Conservation (phyloP, 1,140 invertebrate species). For the Elymnias hypermnestra region DNA sequence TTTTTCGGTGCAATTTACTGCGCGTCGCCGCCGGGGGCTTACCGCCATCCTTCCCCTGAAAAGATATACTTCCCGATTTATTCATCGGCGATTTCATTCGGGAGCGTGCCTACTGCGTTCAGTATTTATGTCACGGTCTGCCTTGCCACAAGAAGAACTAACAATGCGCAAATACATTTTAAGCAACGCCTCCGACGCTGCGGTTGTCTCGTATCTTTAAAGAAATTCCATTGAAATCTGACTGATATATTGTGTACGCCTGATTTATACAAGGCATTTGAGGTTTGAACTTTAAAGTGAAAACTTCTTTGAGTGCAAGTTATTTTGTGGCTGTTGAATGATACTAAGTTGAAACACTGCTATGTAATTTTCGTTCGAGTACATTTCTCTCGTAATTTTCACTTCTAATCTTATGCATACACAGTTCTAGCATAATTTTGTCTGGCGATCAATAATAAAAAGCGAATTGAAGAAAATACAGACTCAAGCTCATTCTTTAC, state of each 20-base stretch:
- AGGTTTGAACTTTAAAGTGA: too few relatives aligned
- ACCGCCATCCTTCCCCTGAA: conserved; percentile 41
- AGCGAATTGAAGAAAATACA: too few relatives aligned
- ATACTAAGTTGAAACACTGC: too few relatives aligned
- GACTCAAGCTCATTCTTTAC: too few relatives aligned
- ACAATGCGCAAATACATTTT: conserved; percentile 65
- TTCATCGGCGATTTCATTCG: conserved; percentile 57
- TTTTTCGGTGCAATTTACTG: conserved; percentile 65
- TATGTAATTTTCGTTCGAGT: too few relatives aligned
- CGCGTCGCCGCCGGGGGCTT: conserved; percentile 47
- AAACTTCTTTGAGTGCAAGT: background rate
- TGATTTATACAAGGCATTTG: conserved; percentile 18
- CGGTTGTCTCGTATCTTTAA: conserved; percentile 47
- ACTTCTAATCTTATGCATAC: too few relatives aligned
- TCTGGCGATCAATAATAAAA: too few relatives aligned
- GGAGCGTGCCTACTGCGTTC: conserved; percentile 53
- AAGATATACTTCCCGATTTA: conserved; percentile 62
- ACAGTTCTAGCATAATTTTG: too few relatives aligned
- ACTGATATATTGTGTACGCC: conserved; percentile 29
- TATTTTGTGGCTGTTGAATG: too few relatives aligned
- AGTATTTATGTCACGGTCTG: conserved; percentile 60
- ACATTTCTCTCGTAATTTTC: too few relatives aligned
- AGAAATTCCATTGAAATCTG: conserved; percentile 56
- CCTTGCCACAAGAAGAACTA: conserved; percentile 44
- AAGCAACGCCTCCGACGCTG: conserved; percentile 46